phyloP scores from a whole-genome alignment of 2,113 vertebrate genomes.

The Corythoichthys intestinalis region DNA sequence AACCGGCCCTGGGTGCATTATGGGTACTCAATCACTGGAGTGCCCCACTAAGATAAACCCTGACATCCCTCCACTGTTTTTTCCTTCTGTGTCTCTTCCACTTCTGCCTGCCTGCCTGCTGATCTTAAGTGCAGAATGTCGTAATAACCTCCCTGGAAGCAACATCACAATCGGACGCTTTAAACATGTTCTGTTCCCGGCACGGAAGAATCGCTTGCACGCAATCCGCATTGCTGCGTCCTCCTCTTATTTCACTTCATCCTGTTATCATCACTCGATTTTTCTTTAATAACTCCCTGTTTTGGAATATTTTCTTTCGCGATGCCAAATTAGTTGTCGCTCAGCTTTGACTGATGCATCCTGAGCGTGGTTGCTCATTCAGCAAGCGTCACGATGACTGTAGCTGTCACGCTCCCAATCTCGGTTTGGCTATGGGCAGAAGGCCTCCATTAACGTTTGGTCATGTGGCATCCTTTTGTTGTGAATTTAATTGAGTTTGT shows the following conservation, averaged over 20 bases:
- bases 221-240: background rate
- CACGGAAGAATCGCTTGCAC: slow-evolving; percentile 1
- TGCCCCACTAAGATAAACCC: slow-evolving; percentile 10
- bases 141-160: slow-evolving; percentile 4
- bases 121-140: slow-evolving; percentile 16
- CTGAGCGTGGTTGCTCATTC: slow-evolving; percentile 28
- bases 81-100: background rate
- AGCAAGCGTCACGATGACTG: slow-evolving; percentile 37
- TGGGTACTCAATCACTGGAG: slow-evolving; percentile 33
- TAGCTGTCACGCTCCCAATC: slow-evolving; percentile 35
- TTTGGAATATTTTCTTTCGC: background rate
- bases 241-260: background rate
- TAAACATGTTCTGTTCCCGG: background rate
- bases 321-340: background rate
- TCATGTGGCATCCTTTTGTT: background rate
- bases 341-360: background rate
- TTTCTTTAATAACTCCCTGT: background rate
- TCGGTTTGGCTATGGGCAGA: slow-evolving; percentile 24
- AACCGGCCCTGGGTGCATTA: slow-evolving; percentile 24
- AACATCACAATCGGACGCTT: background rate
- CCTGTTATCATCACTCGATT: slow-evolving; percentile 15
- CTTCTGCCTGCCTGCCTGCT: slow-evolving; percentile 2
- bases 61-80: slow-evolving; percentile 1
- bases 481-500: background rate
- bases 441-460: background rate